Conservation (phyloP, 2,113 vertebrate species). For the Pristiophorus japonicus region DNA sequence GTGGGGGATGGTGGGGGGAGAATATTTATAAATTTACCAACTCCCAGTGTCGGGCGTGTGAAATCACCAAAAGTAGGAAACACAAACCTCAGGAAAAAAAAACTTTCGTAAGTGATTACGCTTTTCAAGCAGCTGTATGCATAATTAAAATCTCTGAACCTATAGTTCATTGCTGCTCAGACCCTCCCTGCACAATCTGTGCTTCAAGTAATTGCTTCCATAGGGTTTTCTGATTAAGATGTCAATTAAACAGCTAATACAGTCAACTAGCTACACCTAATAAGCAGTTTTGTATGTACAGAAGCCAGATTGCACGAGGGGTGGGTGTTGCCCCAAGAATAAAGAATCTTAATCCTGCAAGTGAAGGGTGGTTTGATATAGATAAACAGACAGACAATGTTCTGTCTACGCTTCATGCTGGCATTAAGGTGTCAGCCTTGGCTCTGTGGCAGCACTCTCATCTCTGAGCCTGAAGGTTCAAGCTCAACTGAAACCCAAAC, state of each 20-base stretch:
- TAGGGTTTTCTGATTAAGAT: neutral
- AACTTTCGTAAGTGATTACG: neutral
- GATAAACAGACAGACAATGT: neutral
- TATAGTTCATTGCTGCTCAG: neutral
- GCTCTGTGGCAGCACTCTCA: neutral
- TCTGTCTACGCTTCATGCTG: neutral
- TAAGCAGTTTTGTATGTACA: neutral
- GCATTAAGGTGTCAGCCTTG: neutral
- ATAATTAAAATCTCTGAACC: slow-evolving; percentile 1
- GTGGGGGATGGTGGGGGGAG: no score
- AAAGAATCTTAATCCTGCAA: neutral
- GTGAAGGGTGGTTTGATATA: neutral
- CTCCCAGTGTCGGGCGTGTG: neutral
- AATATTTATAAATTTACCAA: neutral
- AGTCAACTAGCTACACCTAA: neutral
- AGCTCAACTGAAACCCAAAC: neutral
- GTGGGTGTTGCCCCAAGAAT: neutral
- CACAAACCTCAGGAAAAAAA: neutral
- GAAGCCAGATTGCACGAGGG: neutral
- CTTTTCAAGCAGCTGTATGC: neutral
- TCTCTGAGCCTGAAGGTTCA: neutral
- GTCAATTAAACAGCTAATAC: neutral
- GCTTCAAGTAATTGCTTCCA: slow-evolving; percentile 3
- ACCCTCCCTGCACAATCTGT: neutral
- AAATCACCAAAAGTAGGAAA: neutral